These are phyloP conservation scores for Perithous albicinctus DNA, from an alignment of 2,888 invertebrate genomes.

Conservation along the genomic window DNA sequence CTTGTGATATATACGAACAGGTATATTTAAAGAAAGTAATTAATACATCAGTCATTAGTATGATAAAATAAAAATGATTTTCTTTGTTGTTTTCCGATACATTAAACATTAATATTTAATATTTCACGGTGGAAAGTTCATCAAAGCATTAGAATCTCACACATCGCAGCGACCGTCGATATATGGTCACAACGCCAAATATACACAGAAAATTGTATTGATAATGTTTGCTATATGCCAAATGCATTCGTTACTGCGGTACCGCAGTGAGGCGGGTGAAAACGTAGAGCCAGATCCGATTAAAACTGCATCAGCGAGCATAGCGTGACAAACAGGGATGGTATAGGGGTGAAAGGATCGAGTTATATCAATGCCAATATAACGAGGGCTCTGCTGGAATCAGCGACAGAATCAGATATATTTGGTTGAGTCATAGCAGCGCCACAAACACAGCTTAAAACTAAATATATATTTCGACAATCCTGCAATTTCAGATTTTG, in stretches of 20 bases:
- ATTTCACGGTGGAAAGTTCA: background rate
- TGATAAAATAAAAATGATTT: background rate
- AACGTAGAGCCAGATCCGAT: constrained; percentile 53
- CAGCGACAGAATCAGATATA: constrained; percentile 27
- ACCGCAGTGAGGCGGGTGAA: background rate
- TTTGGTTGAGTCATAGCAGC: background rate
- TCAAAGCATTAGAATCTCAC: background rate
- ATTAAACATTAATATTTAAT: background rate
- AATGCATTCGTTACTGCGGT: constrained; percentile 27
- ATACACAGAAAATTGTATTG: constrained; percentile 31
- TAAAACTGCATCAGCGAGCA: constrained; percentile 57
- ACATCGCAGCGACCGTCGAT: constrained; percentile 10
- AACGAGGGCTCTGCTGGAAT: constrained; percentile 28
- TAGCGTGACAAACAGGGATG: constrained; percentile 27
- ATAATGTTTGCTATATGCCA: constrained; percentile 45
- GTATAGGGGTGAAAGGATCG: constrained; percentile 6
- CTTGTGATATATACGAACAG: background rate
- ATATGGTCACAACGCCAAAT: constrained; percentile 11
- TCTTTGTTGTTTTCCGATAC: background rate
- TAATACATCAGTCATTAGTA: background rate
- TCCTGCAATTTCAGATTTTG: background rate
- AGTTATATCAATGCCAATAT: constrained; percentile 46
- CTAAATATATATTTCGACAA: constrained; percentile 27
- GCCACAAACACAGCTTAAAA: constrained; percentile 16
- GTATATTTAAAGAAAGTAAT: background rate